Conservation (phyloP, 2,113 vertebrate species). For the Pollachius pollachius region DNA sequence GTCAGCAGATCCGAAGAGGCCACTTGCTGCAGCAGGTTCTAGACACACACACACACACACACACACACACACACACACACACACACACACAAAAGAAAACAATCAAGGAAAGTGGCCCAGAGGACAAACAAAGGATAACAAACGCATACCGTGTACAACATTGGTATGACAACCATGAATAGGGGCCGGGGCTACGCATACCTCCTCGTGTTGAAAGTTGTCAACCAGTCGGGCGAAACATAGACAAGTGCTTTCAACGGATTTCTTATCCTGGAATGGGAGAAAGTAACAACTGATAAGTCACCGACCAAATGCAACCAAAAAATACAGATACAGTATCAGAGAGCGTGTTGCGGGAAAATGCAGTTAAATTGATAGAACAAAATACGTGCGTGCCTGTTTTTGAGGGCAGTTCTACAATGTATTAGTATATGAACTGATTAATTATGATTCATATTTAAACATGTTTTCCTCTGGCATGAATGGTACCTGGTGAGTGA, state of each 20-base stretch:
- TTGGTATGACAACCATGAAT: neutral
- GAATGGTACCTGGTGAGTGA: conserved; percentile 89
- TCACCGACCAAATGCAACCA: neutral
- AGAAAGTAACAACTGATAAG: neutral
- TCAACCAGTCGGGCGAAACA: conserved; percentile 98
- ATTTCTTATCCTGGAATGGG: conserved; percentile 90
- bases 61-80: neutral
- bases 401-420: too few species aligned
- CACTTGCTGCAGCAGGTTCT: conserved; percentile 98
- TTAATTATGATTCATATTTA: too few species aligned
- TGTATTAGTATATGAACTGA: too few species aligned
- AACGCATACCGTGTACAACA: neutral
- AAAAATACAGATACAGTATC: neutral
- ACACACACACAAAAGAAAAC: neutral
- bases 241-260: conserved; percentile 98
- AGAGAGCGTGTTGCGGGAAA: neutral
- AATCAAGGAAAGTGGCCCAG: neutral
- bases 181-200: conserved; percentile 49
- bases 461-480: too few species aligned
- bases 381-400: too few species aligned
- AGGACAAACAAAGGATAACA: neutral
- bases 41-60: conserved; percentile 13
- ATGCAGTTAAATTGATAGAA: too few species aligned
- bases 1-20: conserved; percentile 95
- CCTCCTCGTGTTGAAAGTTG: conserved; percentile 99